A percentile compares a stretch with the other conserved stretches of the same genome.
phyloP scores from a whole-genome alignment of 2,113 vertebrate species.

The Pungitius pungitius region DNA sequence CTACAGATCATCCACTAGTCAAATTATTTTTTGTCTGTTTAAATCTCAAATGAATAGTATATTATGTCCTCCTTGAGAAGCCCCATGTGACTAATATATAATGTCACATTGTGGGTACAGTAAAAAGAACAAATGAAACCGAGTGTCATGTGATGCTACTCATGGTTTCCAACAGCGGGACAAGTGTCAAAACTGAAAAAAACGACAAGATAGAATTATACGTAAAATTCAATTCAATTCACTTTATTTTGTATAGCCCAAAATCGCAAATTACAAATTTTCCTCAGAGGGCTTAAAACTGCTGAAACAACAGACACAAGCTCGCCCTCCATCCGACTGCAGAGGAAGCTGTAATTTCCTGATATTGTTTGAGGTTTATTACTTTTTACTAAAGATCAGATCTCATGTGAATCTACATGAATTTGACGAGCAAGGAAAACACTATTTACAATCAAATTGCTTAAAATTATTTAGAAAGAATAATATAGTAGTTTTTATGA shows the following conservation, averaged over 20 bases:
- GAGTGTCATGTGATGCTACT: slow-evolving; percentile 47
- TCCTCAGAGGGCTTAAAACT: too few relatives aligned
- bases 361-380: neutral
- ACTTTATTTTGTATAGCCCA: too few relatives aligned
- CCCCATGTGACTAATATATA: neutral
- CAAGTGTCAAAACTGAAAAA: slow-evolving; percentile 1
- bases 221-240: too few relatives aligned
- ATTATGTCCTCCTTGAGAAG: too few relatives aligned
- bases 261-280: too few relatives aligned
- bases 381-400: too few relatives aligned
- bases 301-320: neutral
- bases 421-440: neutral
- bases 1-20: too few relatives aligned
- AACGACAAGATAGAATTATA: slow-evolving; percentile 25
- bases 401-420: neutral
- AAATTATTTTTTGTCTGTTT: too few relatives aligned
- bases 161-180: slow-evolving; percentile 11
- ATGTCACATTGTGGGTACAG: neutral
- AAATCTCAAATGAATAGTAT: neutral
- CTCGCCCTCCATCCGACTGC: slow-evolving; percentile 21
- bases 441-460: neutral
- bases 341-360: neutral
- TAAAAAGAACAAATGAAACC: slow-evolving; percentile 16
- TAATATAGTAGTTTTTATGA: too few relatives aligned
- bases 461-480: too few relatives aligned